Percentiles rank a stretch among this genome's conserved stretches.
Conservation (phyloP, 2,888 invertebrate genomes). For the Idaea dimidiata region DNA sequence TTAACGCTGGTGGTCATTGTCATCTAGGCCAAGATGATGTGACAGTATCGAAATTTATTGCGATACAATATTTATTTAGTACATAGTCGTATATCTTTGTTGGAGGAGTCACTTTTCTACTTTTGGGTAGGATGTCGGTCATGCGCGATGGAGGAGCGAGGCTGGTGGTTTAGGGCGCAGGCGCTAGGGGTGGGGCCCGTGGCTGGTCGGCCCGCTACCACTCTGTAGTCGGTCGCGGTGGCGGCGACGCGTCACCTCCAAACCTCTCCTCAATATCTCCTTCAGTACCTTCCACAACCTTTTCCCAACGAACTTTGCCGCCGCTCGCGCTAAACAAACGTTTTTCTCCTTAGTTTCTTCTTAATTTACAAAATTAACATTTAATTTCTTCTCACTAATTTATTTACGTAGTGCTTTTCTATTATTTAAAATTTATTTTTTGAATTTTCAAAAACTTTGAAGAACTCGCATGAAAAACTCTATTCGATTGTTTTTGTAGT, state of each 20-base stretch:
- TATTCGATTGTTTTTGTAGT: conserved; percentile 50
- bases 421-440: conserved; percentile 15
- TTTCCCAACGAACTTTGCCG: conserved; percentile 56
- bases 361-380: conserved; percentile 47
- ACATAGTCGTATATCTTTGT: conserved; percentile 76
- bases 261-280: conserved; percentile 45
- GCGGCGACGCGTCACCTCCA: conserved; percentile 58
- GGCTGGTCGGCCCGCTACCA: conserved; percentile 69
- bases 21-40: conserved; percentile 64
- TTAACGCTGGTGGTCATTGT: conserved; percentile 44
- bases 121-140: conserved; percentile 77
- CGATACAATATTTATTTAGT: conserved; percentile 77
- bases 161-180: conserved; percentile 50
- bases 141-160: conserved; percentile 54
- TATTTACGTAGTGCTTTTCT: conserved; percentile 17
- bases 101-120: conserved; percentile 80
- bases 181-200: conserved; percentile 77
- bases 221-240: conserved; percentile 73
- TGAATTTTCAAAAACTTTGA: conserved; percentile 26
- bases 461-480: conserved; percentile 16
- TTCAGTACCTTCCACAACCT: conserved; percentile 44
- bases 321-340: conserved; percentile 58
- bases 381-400: conserved; percentile 40
- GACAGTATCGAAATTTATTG: conserved; percentile 58
- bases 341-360: conserved; percentile 51